Evolutionary conservation across 2,888 invertebrate species (phyloP), one percentile per base, ranked within the genome.

Genomic region (Pardosa pseudoannulata): DNA sequence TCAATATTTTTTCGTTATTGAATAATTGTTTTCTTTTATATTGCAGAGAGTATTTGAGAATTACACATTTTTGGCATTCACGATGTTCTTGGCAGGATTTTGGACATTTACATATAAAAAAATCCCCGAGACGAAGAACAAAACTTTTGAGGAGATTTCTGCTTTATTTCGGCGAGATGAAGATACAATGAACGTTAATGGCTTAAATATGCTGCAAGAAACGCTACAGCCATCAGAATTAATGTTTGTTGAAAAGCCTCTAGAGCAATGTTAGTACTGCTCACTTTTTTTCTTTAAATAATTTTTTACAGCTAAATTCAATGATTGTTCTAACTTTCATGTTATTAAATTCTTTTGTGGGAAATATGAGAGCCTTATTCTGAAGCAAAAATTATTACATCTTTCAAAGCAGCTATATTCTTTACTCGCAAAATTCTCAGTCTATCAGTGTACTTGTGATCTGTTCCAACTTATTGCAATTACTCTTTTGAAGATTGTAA

Each of bases 31-130:
- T 36, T 36, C 36, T 7, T 36, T 36, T 36, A n/a, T 41, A n/a
- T 70, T 93, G 73, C 94, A 97, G 97, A 94, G 94, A 92, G 94
- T 95, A 90, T 94, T 97, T 93, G 97, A 96, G 92, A 97, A 97
- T 94, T 98, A 98, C 93, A 97, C 97, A 93, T 98, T 98, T 94
- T 96, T 98, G 94, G 97, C 98, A 93, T 99, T 99, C 94, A 97
- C 97, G 93, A 96, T 95, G 92, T 95, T 98, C 93, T 95, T 99
- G 93, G 97, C 97, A 91, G 95, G 97, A 93, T 98, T 98, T 94
- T 98, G 98, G 96, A 95, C 97, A 93, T 99, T 99, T 94, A 98
- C 98, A 89, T 98, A 97, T 93, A 96, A 97, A 93, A 98, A 96
- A 94, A 97, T 99, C 92, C 99, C 99, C 91, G 99, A 99, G 94